Evolutionary conservation across 2,113 vertebrate genomes (phyloP).

Genomic region (Equus quagga): DNA sequence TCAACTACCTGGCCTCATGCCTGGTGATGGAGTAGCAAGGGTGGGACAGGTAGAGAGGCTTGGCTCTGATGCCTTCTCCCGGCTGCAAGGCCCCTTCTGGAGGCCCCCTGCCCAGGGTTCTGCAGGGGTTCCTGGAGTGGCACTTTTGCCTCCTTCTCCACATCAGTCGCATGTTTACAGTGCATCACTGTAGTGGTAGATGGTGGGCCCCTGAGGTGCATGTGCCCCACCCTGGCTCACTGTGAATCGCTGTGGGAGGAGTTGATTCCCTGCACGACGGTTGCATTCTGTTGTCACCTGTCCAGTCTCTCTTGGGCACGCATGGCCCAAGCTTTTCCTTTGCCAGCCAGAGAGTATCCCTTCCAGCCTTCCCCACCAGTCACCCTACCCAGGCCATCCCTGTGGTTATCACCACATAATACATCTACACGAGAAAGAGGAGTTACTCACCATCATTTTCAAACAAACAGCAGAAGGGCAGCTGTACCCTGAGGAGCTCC

Average conservation of each 20-base stretch:
- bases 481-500: too few species aligned
- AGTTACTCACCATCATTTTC: not conserved
- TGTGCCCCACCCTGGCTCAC: accelerated
- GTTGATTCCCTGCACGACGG: not conserved
- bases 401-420: too few species aligned
- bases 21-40: not conserved
- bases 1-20: not conserved
- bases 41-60: accelerated
- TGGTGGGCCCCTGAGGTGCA: accelerated
- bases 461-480: not conserved
- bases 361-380: not conserved
- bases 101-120: accelerated
- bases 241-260: not conserved
- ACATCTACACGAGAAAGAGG: not conserved
- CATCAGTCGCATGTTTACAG: accelerated
- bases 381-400: not conserved
- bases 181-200: accelerated
- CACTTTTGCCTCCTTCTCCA: accelerated
- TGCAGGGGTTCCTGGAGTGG: accelerated
- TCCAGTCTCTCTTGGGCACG: not conserved
- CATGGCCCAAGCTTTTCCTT: not conserved
- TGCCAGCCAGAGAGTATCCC: not conserved
- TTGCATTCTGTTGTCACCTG: not conserved
- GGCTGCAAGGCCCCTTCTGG: not conserved
- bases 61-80: not conserved